phyloP scores from a whole-genome alignment of 2,113 vertebrate genomes.

The Ameiurus melas region DNA sequence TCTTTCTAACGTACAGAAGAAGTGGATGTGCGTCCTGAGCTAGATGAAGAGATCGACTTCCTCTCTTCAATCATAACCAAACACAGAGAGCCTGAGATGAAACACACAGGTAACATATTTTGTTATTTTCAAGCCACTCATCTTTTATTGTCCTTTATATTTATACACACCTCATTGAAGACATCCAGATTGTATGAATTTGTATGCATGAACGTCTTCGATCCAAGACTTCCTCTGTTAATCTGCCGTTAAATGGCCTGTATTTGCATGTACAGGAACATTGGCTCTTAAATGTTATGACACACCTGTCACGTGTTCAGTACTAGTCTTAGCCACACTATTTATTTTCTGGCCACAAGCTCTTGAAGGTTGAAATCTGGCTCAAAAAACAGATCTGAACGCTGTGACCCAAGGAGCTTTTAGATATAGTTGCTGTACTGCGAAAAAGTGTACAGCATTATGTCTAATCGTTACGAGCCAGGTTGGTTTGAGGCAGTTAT shows the following conservation, averaged over 20 bases:
- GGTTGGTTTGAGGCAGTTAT: no score
- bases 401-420: neutral
- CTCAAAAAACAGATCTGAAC: neutral
- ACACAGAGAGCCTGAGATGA: slow-evolving; percentile 61
- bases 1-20: slow-evolving; percentile 56
- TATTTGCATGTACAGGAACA: neutral
- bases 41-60: slow-evolving; percentile 87
- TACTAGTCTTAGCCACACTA: neutral
- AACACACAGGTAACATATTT: slow-evolving; percentile 64
- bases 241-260: neutral
- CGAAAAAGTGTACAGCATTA: no score
- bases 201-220: neutral
- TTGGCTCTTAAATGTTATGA: neutral
- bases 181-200: neutral
- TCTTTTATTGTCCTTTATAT: neutral
- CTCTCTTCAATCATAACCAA: slow-evolving; percentile 79
- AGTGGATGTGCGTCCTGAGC: slow-evolving; percentile 60
- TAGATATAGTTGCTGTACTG: neutral
- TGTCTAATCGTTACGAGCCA: no score
- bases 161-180: neutral
- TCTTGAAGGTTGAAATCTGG: neutral
- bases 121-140: neutral
- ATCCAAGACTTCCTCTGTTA: neutral
- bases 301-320: neutral
- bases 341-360: neutral